Conservation (phyloP, 1,140 invertebrate species). For the Elysia chlorotica region DNA sequence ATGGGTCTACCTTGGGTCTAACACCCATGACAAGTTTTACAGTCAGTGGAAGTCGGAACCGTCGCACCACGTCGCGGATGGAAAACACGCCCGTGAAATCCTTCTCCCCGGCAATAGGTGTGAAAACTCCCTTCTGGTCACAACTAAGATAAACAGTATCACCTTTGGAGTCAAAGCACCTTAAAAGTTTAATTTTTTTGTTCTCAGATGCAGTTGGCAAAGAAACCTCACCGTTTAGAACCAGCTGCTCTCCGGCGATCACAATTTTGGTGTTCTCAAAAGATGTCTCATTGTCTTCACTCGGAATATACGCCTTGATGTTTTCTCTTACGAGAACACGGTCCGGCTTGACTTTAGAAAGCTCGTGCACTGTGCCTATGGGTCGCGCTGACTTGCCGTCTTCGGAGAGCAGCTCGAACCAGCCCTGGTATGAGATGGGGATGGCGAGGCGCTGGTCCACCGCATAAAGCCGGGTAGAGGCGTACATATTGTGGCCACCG, state of each 20-base stretch:
- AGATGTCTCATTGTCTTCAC: constrained; percentile 65
- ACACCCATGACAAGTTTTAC: constrained; percentile 87
- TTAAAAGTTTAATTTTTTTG: constrained; percentile 72
- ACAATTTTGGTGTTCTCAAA: constrained; percentile 71
- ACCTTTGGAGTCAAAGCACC: constrained; percentile 83
- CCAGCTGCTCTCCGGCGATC: constrained; percentile 79
- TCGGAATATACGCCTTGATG: constrained; percentile 73
- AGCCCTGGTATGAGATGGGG: constrained; percentile 87
- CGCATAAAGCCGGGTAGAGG: constrained; percentile 64
- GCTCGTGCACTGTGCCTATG: constrained; percentile 84
- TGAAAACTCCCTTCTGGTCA: constrained; percentile 88
- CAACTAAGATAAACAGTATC: constrained; percentile 81
- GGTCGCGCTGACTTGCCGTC: constrained; percentile 87
- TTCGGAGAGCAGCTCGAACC: constrained; percentile 92
- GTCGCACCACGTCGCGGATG: constrained; percentile 79
- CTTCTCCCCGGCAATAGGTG: constrained; percentile 84
- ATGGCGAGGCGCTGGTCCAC: constrained; percentile 68
- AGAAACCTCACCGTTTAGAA: constrained; percentile 73
- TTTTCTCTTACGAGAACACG: constrained; percentile 85
- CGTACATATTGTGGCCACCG: constrained; percentile 43
- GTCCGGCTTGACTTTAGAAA: constrained; percentile 77
- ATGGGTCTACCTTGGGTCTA: constrained; percentile 71
- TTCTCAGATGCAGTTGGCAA: constrained; percentile 54
- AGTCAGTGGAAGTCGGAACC: constrained; percentile 83
- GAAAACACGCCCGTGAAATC: constrained; percentile 91